Conservation (phyloP, 2,797 vertebrate genomes). For the Typhlichthys eigenmanni region DNA sequence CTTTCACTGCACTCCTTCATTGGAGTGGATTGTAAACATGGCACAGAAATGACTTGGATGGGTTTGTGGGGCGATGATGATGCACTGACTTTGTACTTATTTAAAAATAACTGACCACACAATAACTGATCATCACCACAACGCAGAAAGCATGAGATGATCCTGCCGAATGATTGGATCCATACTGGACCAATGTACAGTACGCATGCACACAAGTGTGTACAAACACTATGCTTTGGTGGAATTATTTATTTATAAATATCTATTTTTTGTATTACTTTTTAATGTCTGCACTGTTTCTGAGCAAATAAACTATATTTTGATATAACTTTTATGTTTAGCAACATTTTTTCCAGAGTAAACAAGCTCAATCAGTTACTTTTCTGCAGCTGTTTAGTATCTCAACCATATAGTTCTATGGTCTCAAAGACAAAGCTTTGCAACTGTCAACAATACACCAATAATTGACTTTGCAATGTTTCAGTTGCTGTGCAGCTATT, state of each 20-base stretch:
- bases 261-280: constrained; percentile 57
- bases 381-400: too few relatives aligned
- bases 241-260: constrained; percentile 54
- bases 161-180: constrained; percentile 3
- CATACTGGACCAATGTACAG: constrained; percentile 29
- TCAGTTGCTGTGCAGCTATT: too few relatives aligned
- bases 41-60: background rate
- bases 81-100: background rate
- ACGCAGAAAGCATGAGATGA: too few relatives aligned
- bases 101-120: background rate
- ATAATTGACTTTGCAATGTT: too few relatives aligned
- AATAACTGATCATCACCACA: background rate
- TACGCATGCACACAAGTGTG: background rate
- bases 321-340: constrained; percentile 30
- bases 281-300: constrained; percentile 1
- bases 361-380: too few relatives aligned
- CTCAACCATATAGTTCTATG: too few relatives aligned
- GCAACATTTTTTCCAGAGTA: background rate
- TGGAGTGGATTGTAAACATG: constrained; percentile 31
- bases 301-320: constrained; percentile 55
- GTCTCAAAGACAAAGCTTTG: too few relatives aligned
- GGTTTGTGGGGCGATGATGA: constrained; percentile 6
- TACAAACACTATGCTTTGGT: constrained; percentile 19
- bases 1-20: constrained; percentile 38
- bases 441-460: background rate